Base-by-base conservation (phyloP, 2,113 vertebrate species). In the Vulpes ferrilata region DNA sequence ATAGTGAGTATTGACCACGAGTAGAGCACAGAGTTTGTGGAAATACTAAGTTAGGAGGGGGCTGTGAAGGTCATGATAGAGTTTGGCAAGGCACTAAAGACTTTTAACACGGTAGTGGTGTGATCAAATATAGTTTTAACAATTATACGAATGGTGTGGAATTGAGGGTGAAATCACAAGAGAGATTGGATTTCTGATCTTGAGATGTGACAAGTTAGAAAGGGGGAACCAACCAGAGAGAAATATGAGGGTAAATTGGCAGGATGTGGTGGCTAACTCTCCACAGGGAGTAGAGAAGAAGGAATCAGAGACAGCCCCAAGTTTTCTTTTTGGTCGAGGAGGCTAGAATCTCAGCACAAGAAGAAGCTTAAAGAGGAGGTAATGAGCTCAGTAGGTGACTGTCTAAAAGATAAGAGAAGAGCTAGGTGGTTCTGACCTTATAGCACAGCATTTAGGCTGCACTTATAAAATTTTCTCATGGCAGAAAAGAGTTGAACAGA, bases 121-220 rank as follows among this genome's bases (percentile, higher is more conserved):
- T 84, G 57, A 35, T 88, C 27, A 94, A 53, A 38, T 67, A 53
- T 25, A 60, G 11, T 30, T 86, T 86, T 67, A 90, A 71, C 13
- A 89, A 83, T 74, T 38, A 59, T 0, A 20, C 0, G 10, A 93
- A 79, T 51, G 27, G 30, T 93, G 95, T 89, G 35, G 71, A 55
- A 48, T 3, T 27, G 65, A 85, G 15, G 32, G 11, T 19, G 16
- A 25, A 38, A 55, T 78, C n/a, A 16, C 43, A 88, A 95, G 25
- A 96, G 69, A 90, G 73, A 64, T 0, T 64, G 22, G 2, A 64
- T 92, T 92, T 98, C 48, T 96, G 35, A 73, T 22, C 78, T 76
- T 74, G 12, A 69, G 59, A 76, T 7, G 0, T 73, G 59, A 11
- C 32, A 4, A 43, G 7, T 93, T 60, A 83, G 59, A 71, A 43